These are phyloP conservation scores for Apistogramma diplotaenia DNA, from an alignment of 2,113 vertebrate genomes.

Conservation along the genomic window DNA sequence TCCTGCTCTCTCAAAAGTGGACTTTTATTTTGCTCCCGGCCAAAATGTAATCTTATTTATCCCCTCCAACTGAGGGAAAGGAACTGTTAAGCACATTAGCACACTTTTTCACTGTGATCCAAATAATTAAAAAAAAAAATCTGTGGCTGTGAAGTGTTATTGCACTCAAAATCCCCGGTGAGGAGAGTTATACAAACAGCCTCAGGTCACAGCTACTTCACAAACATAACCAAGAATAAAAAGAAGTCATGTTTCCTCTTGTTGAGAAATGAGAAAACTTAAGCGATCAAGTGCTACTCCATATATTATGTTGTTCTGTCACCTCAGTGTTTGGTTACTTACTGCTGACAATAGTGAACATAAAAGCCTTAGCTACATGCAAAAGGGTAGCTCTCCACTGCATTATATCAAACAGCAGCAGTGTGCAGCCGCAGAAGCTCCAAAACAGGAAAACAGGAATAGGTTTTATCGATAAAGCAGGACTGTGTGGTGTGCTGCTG, in stretches of 20 bases:
- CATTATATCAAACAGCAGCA: background rate
- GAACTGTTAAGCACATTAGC: background rate
- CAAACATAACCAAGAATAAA: background rate
- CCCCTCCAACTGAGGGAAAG: background rate
- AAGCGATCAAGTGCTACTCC: background rate
- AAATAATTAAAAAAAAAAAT: background rate
- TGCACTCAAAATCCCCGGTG: background rate
- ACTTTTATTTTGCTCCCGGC: background rate
- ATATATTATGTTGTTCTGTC: background rate
- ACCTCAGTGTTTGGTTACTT: background rate
- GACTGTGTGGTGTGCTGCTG: background rate
- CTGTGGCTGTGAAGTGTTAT: background rate
- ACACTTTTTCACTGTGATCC: background rate
- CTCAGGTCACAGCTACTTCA: background rate
- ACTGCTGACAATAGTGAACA: background rate
- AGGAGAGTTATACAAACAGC: background rate
- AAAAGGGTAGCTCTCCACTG: background rate
- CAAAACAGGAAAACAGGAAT: conserved; percentile 25
- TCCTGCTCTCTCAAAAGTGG: background rate
- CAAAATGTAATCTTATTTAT: background rate
- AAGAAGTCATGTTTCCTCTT: background rate
- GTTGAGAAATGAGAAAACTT: background rate
- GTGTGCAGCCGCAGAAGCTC: background rate
- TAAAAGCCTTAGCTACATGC: background rate
- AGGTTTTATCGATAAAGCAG: conserved; percentile 4